Conservation (phyloP, 1,140 invertebrate species). For the Caerostris darwini region DNA sequence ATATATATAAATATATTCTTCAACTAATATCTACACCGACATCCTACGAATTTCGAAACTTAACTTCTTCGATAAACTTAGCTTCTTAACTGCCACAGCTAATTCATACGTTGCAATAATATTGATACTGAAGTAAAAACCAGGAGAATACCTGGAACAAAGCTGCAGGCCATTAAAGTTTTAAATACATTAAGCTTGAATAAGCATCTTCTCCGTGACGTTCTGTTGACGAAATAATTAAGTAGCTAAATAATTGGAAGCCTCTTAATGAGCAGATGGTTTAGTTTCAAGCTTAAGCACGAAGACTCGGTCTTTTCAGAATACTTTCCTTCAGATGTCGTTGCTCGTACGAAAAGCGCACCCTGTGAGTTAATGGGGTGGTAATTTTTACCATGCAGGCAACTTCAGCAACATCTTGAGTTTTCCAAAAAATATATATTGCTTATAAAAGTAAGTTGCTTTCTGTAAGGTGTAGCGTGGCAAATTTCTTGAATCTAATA, state of each 20-base stretch:
- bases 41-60: too few species aligned
- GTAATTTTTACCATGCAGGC: neutral
- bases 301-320: neutral
- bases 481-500: too few species aligned
- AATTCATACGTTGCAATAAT: too few species aligned
- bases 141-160: neutral
- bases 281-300: neutral
- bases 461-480: too few species aligned
- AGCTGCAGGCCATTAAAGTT: neutral
- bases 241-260: neutral
- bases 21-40: too few species aligned
- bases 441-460: too few species aligned
- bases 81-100: too few species aligned
- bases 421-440: too few species aligned
- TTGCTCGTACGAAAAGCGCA: neutral
- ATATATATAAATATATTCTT: too few species aligned
- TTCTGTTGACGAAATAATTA: constrained; percentile 23
- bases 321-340: neutral
- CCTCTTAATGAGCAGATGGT: constrained; percentile 6
- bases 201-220: neutral
- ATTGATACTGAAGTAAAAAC: too few species aligned
- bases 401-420: neutral
- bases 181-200: neutral
- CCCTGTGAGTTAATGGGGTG: neutral
- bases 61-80: too few species aligned